Base-by-base conservation (phyloP, 2,888 invertebrate genomes). In the Drosophila sordidula region DNA sequence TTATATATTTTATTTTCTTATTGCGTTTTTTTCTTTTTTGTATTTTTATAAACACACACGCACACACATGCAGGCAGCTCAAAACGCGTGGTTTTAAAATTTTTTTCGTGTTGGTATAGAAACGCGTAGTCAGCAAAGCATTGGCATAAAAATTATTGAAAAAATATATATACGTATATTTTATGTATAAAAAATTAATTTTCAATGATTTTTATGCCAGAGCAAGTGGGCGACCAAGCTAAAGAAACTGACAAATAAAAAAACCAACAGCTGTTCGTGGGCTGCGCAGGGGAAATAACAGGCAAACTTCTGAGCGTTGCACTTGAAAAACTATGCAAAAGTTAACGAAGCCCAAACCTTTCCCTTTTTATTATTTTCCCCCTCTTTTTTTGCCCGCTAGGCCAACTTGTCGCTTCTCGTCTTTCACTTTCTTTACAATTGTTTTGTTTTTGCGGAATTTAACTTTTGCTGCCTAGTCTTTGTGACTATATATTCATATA, bases 401-500 rank as follows among this genome's bases (percentile, higher is more conserved):
- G 52, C 47, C 32, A 44, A 45, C 68, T 45, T 45, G 47, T 50
- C 51, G 58, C 67, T 46, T 41, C 32, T 70, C 56, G 46, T 85
- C 77, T 87, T 87, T 88, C 89, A 87, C 89, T 87, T 87, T 89
- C 89, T 78, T 82, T 70, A 50, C 80, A 88, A 70, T 81, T 80
- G 80, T 72, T 57, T 70, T 39, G 18, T 39, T 32, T 55, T 34
- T 46, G 32, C 16, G 58, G 55, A 62, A 63, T 55, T 78, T 46
- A 46, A 57, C 80, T 79, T 73, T 73, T 68, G 75, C 72, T 75
- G 85, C 72, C 70, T 70, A 84, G 87, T 84, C 73, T 71, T 65
- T 70, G 61, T 66, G 75, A 81, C 81, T 65, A 44, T 16, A 52
- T 41, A 41, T 32, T 18, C n/a, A 50, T 6, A 41, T 3, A 18